A percentile compares a stretch with the other conserved stretches of the same genome.
Conservation (phyloP, 1,140 invertebrate genomes). For the Saxidomus purpurata region DNA sequence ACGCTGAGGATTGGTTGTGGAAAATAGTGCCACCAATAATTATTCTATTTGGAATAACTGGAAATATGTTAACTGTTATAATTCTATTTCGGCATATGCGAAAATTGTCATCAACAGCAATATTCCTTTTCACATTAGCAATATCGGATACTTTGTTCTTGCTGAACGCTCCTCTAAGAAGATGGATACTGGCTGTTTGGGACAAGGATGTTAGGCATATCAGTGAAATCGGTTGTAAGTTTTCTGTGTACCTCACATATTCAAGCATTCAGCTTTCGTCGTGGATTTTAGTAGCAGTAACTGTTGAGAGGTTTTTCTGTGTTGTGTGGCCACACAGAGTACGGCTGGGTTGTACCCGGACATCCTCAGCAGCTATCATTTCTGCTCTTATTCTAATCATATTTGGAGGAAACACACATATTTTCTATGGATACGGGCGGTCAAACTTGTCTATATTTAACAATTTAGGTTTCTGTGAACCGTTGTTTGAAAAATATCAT, state of each 20-base stretch:
- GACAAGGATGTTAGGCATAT: constrained; percentile 69
- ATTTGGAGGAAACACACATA: constrained; percentile 21
- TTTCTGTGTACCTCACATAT: constrained; percentile 70
- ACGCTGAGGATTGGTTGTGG: constrained; percentile 3
- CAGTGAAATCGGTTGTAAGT: constrained; percentile 67
- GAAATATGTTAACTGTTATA: constrained; percentile 71
- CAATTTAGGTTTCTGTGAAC: background rate
- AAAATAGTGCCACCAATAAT: constrained; percentile 63
- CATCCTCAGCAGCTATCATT: background rate
- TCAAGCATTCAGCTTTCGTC: constrained; percentile 66
- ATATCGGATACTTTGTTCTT: constrained; percentile 72
- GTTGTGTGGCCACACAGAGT: constrained; percentile 73
- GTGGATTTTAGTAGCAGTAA: constrained; percentile 77
- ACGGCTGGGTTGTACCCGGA: constrained; percentile 54
- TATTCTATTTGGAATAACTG: constrained; percentile 68
- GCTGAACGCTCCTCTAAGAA: constrained; percentile 69
- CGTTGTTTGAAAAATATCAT: background rate
- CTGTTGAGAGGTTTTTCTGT: constrained; percentile 72
- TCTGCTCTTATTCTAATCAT: background rate
- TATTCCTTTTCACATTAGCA: constrained; percentile 70
- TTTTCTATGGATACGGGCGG: constrained; percentile 23
- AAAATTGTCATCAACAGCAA: constrained; percentile 55
- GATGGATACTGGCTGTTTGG: constrained; percentile 67
- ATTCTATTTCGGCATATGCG: constrained; percentile 50
- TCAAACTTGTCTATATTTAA: constrained; percentile 1